Conservation (phyloP, 2,888 invertebrate species). For the Adelphocoris suturalis region DNA sequence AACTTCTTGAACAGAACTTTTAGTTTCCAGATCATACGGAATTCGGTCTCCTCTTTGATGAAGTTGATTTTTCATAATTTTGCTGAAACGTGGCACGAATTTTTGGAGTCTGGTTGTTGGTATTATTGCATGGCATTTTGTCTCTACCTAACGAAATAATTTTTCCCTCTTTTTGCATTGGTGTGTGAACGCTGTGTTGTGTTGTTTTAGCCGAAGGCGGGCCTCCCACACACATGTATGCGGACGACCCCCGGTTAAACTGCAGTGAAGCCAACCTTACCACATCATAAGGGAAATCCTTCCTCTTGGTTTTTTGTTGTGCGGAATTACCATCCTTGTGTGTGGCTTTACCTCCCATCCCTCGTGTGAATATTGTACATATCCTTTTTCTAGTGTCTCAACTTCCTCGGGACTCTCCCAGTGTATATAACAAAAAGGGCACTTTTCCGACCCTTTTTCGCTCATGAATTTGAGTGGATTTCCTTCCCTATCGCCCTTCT, state of each 20-base stretch:
- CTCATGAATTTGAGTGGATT: constrained; percentile 7
- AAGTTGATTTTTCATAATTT: too few species aligned
- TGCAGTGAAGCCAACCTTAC: constrained; percentile 74
- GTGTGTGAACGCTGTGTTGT: constrained; percentile 36
- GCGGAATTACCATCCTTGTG: constrained; percentile 36
- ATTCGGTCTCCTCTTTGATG: too few species aligned
- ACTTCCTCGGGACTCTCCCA: constrained; percentile 30
- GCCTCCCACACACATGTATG: constrained; percentile 75
- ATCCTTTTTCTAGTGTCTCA: constrained; percentile 53
- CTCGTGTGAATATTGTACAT: constrained; percentile 66
- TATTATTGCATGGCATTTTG: background rate
- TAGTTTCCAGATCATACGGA: too few species aligned
- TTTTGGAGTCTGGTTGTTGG: too few species aligned
- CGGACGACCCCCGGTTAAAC: constrained; percentile 76
- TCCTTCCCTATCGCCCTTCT: background rate
- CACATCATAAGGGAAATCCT: constrained; percentile 65
- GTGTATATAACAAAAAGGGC: constrained; percentile 32
- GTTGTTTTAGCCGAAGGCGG: constrained; percentile 74
- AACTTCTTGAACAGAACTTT: too few species aligned
- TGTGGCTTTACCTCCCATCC: constrained; percentile 53
- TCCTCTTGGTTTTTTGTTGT: background rate
- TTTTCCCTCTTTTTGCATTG: background rate
- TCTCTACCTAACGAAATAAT: background rate
- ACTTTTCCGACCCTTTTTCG: background rate
- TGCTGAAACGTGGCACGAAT: too few species aligned